A percentile compares a stretch with the other conserved stretches of the same genome.
Conservation (phyloP, 1,140 invertebrate species). For the Drosophila sproati region DNA sequence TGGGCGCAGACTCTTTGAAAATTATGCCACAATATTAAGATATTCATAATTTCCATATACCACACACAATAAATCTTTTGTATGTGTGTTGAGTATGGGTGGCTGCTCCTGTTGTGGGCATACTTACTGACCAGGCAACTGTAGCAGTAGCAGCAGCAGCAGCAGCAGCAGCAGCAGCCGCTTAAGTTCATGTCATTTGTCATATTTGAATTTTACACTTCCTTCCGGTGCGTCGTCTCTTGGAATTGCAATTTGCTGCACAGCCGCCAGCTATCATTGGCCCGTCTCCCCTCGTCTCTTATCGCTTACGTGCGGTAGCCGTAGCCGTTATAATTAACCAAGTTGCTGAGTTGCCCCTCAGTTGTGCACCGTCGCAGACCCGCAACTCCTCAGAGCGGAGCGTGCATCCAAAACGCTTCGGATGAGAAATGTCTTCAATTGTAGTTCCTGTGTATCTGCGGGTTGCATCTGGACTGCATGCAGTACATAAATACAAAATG, state of each 20-base stretch:
- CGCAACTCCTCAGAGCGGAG: no score
- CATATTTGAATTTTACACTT: constrained; percentile 84
- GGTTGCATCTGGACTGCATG: constrained; percentile 56
- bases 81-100: constrained; percentile 13
- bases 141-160: constrained; percentile 60
- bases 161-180: constrained; percentile 62
- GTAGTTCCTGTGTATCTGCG: constrained; percentile 77
- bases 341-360: constrained; percentile 50
- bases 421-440: constrained; percentile 81
- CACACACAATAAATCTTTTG: constrained; percentile 71
- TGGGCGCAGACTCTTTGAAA: constrained; percentile 23
- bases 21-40: constrained; percentile 77
- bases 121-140: constrained; percentile 19
- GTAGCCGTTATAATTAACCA: constrained; percentile 78
- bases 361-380: constrained; percentile 18
- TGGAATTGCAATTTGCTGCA: constrained; percentile 73
- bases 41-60: constrained; percentile 80
- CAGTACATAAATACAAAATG: constrained; percentile 58
- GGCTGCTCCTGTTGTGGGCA: background rate
- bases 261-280: constrained; percentile 21
- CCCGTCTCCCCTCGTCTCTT: constrained; percentile 32
- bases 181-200: constrained; percentile 83
- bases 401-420: constrained; percentile 19
- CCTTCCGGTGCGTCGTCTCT: constrained; percentile 77
- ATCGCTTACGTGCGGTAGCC: constrained; percentile 57